Percentiles rank a stretch among this genome's conserved stretches.
These are phyloP conservation scores for Colinus virginianus DNA, from an alignment of 2,113 vertebrate species.

Conservation along the genomic window DNA sequence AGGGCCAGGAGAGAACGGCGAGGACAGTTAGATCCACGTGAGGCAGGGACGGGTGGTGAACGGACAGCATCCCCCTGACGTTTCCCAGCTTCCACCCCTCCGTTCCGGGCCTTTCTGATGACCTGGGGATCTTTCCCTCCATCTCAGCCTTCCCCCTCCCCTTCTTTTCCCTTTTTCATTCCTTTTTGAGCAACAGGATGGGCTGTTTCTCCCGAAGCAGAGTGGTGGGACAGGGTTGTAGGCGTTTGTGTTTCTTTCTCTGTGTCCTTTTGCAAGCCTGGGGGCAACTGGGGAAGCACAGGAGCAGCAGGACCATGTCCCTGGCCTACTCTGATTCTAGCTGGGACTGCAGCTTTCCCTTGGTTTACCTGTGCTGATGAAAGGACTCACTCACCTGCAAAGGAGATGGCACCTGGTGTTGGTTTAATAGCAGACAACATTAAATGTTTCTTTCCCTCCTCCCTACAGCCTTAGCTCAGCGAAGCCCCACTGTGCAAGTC, in stretches of 20 bases:
- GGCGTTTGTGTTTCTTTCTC: neutral
- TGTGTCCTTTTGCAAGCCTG: neutral
- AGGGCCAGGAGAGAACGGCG: conserved; percentile 89
- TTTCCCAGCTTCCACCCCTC: neutral
- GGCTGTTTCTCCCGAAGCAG: conserved; percentile 15
- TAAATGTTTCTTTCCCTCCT: conserved; percentile 31
- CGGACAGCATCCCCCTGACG: conserved; percentile 27
- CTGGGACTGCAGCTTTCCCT: neutral
- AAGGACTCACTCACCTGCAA: neutral
- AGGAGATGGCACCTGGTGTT: neutral
- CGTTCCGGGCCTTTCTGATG: conserved; percentile 31
- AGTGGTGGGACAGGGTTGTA: neutral
- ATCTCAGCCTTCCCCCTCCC: neutral
- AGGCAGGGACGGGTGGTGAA: neutral
- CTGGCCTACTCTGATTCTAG: conserved; percentile 13
- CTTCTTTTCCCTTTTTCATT: conserved; percentile 32
- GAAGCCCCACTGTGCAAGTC: neutral
- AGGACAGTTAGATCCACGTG: conserved; percentile 85
- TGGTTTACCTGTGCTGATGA: neutral
- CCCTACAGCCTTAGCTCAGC: neutral
- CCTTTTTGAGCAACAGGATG: conserved; percentile 46
- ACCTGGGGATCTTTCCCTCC: conserved; percentile 43
- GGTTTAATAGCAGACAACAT: neutral
- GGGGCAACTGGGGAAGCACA: rapidly evolving
- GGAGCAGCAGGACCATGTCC: neutral